Evolutionary conservation across 2,113 vertebrate genomes (phyloP).

Genomic region (Oplegnathus fasciatus): DNA sequence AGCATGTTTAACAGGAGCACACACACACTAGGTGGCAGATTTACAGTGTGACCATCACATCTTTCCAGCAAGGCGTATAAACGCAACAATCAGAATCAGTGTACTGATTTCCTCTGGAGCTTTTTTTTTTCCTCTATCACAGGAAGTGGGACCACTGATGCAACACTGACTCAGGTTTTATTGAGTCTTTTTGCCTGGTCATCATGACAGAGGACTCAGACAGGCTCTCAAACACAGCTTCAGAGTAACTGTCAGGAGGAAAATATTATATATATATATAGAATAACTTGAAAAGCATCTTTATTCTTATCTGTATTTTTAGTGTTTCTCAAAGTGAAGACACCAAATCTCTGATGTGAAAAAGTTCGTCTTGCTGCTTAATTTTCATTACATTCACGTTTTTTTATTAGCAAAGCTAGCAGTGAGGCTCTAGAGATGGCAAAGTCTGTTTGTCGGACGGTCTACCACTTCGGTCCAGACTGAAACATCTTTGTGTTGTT

Average conservation of each 20-base stretch:
- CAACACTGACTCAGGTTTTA: not conserved
- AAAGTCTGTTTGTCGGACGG: not conserved
- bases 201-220: slow-evolving; percentile 16
- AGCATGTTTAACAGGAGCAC: slow-evolving; percentile 2
- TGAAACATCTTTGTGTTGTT: too few species aligned
- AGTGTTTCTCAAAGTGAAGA: not conserved
- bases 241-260: not conserved
- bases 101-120: not conserved
- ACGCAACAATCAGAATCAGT: too few species aligned
- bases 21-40: not conserved
- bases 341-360: not conserved
- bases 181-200: slow-evolving; percentile 32
- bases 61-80: not conserved
- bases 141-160: slow-evolving; percentile 22
- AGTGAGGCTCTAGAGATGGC: not conserved
- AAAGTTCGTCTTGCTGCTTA: not conserved
- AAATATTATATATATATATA: not conserved
- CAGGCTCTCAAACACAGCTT: not conserved
- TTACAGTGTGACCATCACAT: not conserved
- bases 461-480: too few species aligned
- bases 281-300: not conserved
- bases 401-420: not conserved
- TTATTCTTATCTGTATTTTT: not conserved
- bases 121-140: not conserved
- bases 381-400: not conserved